phyloP scores from a whole-genome alignment of 2,797 vertebrate genomes.

The Thalassophryne amazonica region DNA sequence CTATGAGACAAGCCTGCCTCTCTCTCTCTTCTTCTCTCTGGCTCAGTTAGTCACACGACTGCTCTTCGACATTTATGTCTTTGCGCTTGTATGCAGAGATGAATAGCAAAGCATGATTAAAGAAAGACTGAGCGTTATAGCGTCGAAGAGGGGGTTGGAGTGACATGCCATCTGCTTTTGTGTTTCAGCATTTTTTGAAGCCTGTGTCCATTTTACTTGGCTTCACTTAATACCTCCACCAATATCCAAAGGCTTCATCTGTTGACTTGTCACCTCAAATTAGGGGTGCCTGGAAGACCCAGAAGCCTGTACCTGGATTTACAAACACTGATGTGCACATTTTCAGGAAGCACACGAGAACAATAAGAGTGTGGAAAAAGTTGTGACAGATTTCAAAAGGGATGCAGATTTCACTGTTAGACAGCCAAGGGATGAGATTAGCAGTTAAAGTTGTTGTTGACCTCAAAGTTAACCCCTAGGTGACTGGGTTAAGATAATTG shows the following conservation, averaged over 20 bases:
- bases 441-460: slow-evolving; percentile 10
- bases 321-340: slow-evolving; percentile 25
- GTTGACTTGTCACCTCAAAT: slow-evolving; percentile 64
- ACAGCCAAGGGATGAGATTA: not conserved
- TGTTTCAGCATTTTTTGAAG: slow-evolving; percentile 2
- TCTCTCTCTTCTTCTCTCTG: slow-evolving; percentile 23
- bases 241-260: slow-evolving; percentile 54
- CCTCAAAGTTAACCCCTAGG: slow-evolving; percentile 19
- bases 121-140: slow-evolving; percentile 24
- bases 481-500: slow-evolving; percentile 26
- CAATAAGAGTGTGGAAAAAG: not conserved
- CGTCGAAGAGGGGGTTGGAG: slow-evolving; percentile 6
- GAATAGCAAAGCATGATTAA: slow-evolving; percentile 15
- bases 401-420: slow-evolving; percentile 10
- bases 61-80: not conserved
- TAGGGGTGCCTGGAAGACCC: slow-evolving; percentile 35
- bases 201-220: slow-evolving; percentile 20
- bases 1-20: slow-evolving; percentile 26
- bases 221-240: slow-evolving; percentile 30
- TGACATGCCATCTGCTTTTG: slow-evolving; percentile 44
- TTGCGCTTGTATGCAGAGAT: not conserved
- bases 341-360: not conserved
- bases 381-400: not conserved
- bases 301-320: slow-evolving; percentile 54
- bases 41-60: slow-evolving; percentile 13